Percentiles rank a stretch among this genome's conserved stretches.
Conservation (phyloP, 2,797 vertebrate genomes). For the Clarias fuscus region DNA sequence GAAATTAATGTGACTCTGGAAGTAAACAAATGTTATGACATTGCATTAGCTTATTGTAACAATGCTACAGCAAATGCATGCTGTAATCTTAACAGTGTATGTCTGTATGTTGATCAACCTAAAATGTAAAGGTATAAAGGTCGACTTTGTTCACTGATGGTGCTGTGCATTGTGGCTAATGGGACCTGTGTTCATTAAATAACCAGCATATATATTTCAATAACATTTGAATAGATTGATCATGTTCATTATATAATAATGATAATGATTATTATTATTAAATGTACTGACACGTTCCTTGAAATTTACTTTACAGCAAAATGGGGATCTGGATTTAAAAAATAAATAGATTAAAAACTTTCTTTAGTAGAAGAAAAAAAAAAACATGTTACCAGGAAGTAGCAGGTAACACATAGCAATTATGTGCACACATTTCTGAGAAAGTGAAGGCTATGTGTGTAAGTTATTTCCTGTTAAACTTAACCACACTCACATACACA, state of each 20-base stretch:
- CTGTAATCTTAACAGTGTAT: too few relatives aligned
- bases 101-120: too few relatives aligned
- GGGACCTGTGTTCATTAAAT: background rate
- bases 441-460: background rate
- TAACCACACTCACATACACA: slow-evolving; percentile 3
- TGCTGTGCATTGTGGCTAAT: background rate
- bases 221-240: background rate
- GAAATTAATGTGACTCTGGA: too few relatives aligned
- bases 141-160: too few relatives aligned
- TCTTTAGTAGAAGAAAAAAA: background rate
- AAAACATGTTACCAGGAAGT: background rate
- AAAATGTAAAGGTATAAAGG: too few relatives aligned
- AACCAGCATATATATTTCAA: background rate
- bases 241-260: background rate
- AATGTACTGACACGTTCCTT: background rate
- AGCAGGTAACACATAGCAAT: background rate
- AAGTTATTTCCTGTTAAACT: slow-evolving; percentile 22
- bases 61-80: too few relatives aligned
- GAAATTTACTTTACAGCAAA: background rate
- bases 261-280: too few relatives aligned
- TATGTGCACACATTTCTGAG: background rate
- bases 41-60: too few relatives aligned
- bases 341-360: background rate
- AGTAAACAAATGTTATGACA: too few relatives aligned
- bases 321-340: background rate